Conservation (phyloP, 2,113 vertebrate genomes). For the Pteruthius melanotis region DNA sequence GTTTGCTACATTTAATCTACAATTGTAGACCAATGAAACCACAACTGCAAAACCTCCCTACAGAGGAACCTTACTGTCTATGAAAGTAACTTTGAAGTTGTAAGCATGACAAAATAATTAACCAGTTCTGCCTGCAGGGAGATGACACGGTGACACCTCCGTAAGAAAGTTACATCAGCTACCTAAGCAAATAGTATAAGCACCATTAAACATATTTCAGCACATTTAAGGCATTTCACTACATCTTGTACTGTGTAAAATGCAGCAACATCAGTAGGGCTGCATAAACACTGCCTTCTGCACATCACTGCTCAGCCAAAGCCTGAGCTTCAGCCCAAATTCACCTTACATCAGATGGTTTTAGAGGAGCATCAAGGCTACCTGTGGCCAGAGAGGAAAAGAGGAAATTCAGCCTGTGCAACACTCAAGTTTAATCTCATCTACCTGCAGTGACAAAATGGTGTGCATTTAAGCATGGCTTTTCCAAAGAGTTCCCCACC, state of each 20-base stretch:
- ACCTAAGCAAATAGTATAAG: background rate
- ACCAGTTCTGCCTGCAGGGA: background rate
- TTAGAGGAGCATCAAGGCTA: background rate
- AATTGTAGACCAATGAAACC: background rate
- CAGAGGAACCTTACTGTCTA: background rate
- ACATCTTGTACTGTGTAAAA: background rate
- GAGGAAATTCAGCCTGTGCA: background rate
- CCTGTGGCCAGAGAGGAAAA: background rate
- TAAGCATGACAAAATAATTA: background rate
- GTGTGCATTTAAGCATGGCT: rapidly evolving
- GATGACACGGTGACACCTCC: rapidly evolving
- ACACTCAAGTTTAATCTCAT: background rate
- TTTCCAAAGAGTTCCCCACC: background rate
- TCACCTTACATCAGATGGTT: background rate
- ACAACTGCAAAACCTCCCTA: background rate
- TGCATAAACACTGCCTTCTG: background rate
- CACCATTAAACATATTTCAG: background rate
- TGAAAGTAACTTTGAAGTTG: background rate
- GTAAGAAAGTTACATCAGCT: background rate
- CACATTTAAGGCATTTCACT: background rate
- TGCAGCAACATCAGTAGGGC: background rate
- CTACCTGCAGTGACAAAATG: background rate
- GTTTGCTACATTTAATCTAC: background rate
- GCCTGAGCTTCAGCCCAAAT: background rate
- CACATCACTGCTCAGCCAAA: background rate